Conservation (phyloP, 2,797 vertebrate genomes). For the Intellagama lesueurii region DNA sequence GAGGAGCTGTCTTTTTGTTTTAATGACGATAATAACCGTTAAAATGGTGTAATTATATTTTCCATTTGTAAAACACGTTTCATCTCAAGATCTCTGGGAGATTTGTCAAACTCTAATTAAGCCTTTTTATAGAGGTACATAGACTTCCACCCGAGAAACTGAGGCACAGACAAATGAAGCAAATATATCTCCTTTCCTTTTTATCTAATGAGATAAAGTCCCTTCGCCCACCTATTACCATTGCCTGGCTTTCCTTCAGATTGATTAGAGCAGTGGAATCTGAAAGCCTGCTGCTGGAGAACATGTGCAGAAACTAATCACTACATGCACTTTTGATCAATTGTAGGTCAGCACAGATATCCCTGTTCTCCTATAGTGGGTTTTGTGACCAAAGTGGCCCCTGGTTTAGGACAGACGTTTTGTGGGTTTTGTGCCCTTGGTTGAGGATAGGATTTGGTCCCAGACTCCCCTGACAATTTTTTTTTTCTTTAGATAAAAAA, state of each 20-base stretch:
- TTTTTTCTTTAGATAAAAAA: too few species aligned
- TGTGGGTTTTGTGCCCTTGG: too few species aligned
- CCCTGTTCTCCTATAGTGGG: neutral
- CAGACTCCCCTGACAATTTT: too few species aligned
- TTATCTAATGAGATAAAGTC: neutral
- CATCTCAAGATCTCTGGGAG: conserved; percentile 37
- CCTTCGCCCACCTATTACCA: neutral
- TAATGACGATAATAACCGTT: conserved; percentile 61
- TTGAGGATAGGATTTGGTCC: too few species aligned
- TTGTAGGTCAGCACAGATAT: neutral
- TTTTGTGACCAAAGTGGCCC: neutral
- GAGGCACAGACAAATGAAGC: conserved; percentile 21
- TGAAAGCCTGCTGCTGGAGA: neutral
- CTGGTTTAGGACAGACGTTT: neutral
- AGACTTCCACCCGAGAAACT: neutral
- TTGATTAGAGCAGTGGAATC: neutral
- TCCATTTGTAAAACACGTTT: conserved; percentile 47
- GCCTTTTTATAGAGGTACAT: conserved; percentile 19
- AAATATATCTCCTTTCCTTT: neutral
- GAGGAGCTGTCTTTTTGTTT: conserved; percentile 65
- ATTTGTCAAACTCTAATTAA: conserved; percentile 37
- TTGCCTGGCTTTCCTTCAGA: neutral
- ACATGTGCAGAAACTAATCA: neutral
- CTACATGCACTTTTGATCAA: neutral
- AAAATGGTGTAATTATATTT: conserved; percentile 47